Conservation (phyloP, 2,888 invertebrate species). For the Diarsia rubi region DNA sequence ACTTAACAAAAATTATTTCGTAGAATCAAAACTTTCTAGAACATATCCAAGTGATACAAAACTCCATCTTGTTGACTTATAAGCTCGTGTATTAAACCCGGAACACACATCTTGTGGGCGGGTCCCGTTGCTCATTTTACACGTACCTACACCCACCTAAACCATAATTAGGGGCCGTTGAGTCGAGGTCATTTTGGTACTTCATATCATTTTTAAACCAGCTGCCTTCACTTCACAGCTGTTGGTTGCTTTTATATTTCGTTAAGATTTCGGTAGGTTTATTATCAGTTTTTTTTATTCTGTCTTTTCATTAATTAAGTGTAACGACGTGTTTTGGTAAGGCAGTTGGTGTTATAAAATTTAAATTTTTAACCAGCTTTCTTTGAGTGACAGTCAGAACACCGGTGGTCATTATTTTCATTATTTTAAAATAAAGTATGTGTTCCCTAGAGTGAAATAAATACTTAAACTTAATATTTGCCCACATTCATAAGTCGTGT, state of each 20-base stretch:
- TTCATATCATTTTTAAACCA: conserved; percentile 51
- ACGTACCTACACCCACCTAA: conserved; percentile 67
- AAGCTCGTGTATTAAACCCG: conserved; percentile 66
- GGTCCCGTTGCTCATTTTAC: conserved; percentile 65
- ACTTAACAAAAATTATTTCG: background rate
- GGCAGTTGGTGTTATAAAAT: conserved; percentile 37
- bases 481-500: background rate
- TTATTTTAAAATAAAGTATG: conserved; percentile 4
- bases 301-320: conserved; percentile 43
- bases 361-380: conserved; percentile 4
- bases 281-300: conserved; percentile 26
- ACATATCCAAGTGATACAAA: conserved; percentile 19
- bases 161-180: conserved; percentile 67
- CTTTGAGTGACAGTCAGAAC: background rate
- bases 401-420: background rate
- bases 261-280: conserved; percentile 29
- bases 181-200: conserved; percentile 62
- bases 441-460: too few relatives aligned
- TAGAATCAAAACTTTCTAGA: background rate
- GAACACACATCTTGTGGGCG: conserved; percentile 68
- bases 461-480: background rate
- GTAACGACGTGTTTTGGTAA: conserved; percentile 4
- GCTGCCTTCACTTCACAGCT: conserved; percentile 59
- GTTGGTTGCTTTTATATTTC: conserved; percentile 31
- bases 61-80: conserved; percentile 37